Evolutionary conservation across 2,797 vertebrate genomes (phyloP), one percentile per base, ranked within the genome.

Genomic region (Lagodon rhomboides): DNA sequence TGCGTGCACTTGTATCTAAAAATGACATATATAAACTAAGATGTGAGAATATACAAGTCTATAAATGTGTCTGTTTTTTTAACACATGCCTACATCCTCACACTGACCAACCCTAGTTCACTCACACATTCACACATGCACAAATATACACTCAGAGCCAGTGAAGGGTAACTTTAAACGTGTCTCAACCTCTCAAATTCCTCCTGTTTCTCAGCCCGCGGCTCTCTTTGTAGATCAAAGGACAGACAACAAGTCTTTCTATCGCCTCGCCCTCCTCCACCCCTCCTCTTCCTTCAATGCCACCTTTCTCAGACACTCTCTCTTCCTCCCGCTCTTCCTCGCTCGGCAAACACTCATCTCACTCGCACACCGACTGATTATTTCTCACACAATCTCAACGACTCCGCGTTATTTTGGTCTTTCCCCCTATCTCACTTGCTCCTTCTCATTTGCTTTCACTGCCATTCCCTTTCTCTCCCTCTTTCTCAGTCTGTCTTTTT

Each of bases 221-320:
- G 88, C 88, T 78, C 73, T 88, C 91, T 91, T 83, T 88, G 85
- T 85, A 95, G 92, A 95, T 95, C 93, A 95, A 96, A 95, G 93
- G 75, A 79, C 60, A 87, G 81, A 90, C 79, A 82, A 85, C 73
- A 81, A 85, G 88, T 86, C 87, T 87, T 80, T 91, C 83, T 79
- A 86, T 90, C 77, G 43, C 82, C 80, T 62, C 38, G 11, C 82
- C 80, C 79, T 84, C 79, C 74, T 63, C 50, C 71, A 56, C 70
- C 65, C 59, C 87, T 87, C 85, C 77, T 85, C 82, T 84, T 89
- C 86, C 84, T 83, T 87, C 80, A 62, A n/a, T 80, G 83, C 76
- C 86, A 88, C 86, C 82, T 82, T 79, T 71, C 77, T 80, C 71
- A 78, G 62, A 62, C 44, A 79, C 72, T 69, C 50, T 88, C 77